phyloP scores from a whole-genome alignment of 1,140 invertebrate genomes.

The Drosophila aff. region DNA sequence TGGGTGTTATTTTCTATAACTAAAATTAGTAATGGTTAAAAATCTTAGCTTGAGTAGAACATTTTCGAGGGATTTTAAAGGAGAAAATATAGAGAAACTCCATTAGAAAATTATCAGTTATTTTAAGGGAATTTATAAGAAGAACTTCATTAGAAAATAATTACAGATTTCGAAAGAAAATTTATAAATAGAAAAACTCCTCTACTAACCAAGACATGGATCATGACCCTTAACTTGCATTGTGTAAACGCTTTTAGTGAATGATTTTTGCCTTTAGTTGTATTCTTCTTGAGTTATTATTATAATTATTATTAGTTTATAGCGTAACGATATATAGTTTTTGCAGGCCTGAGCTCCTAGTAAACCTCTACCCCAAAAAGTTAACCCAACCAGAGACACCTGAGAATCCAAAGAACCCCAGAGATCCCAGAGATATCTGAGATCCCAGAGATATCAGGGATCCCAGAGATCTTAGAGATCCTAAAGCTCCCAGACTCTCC shows the following conservation, averaged over 20 bases:
- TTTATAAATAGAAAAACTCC: background rate
- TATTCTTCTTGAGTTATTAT: slow-evolving; percentile 19
- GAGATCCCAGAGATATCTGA: too few relatives aligned
- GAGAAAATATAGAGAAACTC: background rate
- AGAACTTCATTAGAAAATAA: too few relatives aligned
- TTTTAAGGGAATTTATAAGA: too few relatives aligned
- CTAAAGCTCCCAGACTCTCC: too few relatives aligned
- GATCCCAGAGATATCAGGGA: too few relatives aligned
- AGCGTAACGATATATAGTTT: slow-evolving; percentile 16
- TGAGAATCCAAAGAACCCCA: slow-evolving; percentile 1
- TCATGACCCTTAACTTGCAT: slow-evolving; percentile 43
- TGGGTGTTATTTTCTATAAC: background rate
- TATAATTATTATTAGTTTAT: slow-evolving; percentile 11
- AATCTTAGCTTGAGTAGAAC: background rate
- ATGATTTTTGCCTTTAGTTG: slow-evolving; percentile 67
- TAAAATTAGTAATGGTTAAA: background rate
- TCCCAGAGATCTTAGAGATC: too few relatives aligned
- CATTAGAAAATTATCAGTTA: too few relatives aligned
- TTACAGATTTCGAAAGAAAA: background rate
- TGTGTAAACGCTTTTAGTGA: slow-evolving; percentile 76
- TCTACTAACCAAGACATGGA: slow-evolving; percentile 1
- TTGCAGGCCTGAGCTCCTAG: slow-evolving; percentile 3
- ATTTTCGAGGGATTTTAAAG: background rate
- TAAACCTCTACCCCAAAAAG: background rate
- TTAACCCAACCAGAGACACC: background rate